Evolutionary conservation across 92 coral and sea anemone species (phyloP).

Genomic region (Porites cylindrica): DNA sequence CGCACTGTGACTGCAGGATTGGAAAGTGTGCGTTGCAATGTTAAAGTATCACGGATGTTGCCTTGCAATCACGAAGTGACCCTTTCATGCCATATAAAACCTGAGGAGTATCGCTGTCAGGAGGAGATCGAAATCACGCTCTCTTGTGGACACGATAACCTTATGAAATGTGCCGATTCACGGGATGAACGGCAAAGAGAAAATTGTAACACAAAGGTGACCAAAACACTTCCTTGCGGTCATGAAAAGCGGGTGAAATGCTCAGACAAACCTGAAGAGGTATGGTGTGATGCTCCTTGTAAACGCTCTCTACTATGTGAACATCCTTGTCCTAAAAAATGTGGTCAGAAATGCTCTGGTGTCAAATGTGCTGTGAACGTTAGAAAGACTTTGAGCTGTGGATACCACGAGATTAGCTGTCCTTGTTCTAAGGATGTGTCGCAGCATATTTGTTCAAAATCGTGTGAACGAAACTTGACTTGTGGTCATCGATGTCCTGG

Average conservation of each 20-base stretch:
- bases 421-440: slow-evolving; percentile 50
- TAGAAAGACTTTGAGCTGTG: slow-evolving; percentile 27
- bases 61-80: slow-evolving; percentile 51
- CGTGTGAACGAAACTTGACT: slow-evolving; percentile 24
- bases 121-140: slow-evolving; percentile 4
- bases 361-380: slow-evolving; percentile 27
- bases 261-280: slow-evolving; percentile 32
- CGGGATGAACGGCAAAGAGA: not conserved
- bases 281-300: slow-evolving; percentile 61
- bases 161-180: slow-evolving; percentile 21
- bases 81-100: slow-evolving; percentile 28
- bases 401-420: slow-evolving; percentile 66
- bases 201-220: slow-evolving; percentile 1
- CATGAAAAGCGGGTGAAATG: slow-evolving; percentile 67
- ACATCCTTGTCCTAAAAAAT: slow-evolving; percentile 72
- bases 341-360: slow-evolving; percentile 62
- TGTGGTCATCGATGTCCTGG: slow-evolving; percentile 80
- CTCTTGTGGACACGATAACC: slow-evolving; percentile 18
- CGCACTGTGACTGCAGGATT: not conserved
- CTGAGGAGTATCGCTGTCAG: not conserved
- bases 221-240: slow-evolving; percentile 60
- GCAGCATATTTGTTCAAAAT: not conserved
- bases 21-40: not conserved
- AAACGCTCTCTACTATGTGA: slow-evolving; percentile 52
- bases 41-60: not conserved